A percentile compares a stretch with the other conserved stretches of the same genome.
Conservation (phyloP, 2,797 vertebrate species). For the Gorsachius magnificus region DNA sequence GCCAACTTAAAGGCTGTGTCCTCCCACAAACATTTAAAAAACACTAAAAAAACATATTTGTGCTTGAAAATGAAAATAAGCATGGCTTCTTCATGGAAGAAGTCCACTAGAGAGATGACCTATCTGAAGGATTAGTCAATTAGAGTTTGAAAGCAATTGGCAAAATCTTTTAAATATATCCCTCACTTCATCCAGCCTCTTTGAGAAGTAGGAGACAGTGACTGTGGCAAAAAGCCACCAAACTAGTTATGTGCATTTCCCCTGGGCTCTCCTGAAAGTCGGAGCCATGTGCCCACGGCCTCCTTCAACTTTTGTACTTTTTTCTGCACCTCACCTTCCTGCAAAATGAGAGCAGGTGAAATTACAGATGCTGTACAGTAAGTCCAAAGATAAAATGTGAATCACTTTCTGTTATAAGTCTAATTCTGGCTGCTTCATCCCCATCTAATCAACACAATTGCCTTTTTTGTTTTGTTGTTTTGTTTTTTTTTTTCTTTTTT, state of each 20-base stretch:
- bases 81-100: not conserved
- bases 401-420: not conserved
- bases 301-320: not conserved
- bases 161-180: not conserved
- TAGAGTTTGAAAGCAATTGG: not conserved
- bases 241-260: not conserved
- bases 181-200: not conserved
- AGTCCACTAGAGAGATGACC: not conserved
- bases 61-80: conserved; percentile 11
- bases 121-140: not conserved
- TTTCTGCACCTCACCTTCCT: not conserved
- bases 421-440: not conserved
- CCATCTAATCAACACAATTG: not conserved
- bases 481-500: no score
- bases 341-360: not conserved
- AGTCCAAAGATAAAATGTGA: not conserved
- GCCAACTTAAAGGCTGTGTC: not conserved
- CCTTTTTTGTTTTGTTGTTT: no score
- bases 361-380: not conserved
- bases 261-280: not conserved
- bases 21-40: conserved; percentile 4
- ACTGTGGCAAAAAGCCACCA: not conserved
- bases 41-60: not conserved
- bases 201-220: not conserved
- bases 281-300: not conserved